A percentile compares a stretch with the other conserved stretches of the same genome.
Evolutionary conservation across 1,140 invertebrate genomes (phyloP).

Genomic region (Drosophila neocordata): DNA sequence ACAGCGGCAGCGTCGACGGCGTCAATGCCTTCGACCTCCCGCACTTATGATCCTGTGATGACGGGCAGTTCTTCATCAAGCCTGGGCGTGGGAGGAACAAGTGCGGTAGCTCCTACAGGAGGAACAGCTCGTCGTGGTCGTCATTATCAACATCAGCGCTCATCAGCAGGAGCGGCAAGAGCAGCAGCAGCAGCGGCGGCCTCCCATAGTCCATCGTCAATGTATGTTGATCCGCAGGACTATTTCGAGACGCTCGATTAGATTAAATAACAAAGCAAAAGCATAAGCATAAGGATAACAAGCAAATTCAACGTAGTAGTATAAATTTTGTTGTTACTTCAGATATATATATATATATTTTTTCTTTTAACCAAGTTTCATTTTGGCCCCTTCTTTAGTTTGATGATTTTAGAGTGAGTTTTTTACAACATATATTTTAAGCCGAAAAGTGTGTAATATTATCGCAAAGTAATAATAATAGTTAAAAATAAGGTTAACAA

Average conservation of each 20-base stretch:
- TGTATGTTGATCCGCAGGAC: conserved; percentile 68
- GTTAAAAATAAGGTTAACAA: background rate
- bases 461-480: conserved; percentile 16
- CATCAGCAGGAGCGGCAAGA: conserved; percentile 34
- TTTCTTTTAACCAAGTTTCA: conserved; percentile 54
- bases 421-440: conserved; percentile 52
- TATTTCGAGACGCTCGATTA: conserved; percentile 72
- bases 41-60: conserved; percentile 70
- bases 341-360: conserved; percentile 39
- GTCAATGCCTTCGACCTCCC: conserved; percentile 28
- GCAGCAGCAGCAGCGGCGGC: conserved; percentile 39
- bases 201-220: conserved; percentile 37
- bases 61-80: conserved; percentile 46
- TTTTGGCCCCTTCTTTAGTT: conserved; percentile 47
- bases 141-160: conserved; percentile 26
- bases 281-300: background rate
- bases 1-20: conserved; percentile 2
- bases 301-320: conserved; percentile 44
- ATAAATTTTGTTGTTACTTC: conserved; percentile 77
- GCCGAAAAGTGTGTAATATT: conserved; percentile 68
- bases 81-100: background rate
- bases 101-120: background rate
- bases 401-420: conserved; percentile 62
- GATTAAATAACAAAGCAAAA: conserved; percentile 46
- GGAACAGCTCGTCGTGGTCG: conserved; percentile 58